Conservation (phyloP, 1,140 invertebrate genomes). For the Caerostris darwini region DNA sequence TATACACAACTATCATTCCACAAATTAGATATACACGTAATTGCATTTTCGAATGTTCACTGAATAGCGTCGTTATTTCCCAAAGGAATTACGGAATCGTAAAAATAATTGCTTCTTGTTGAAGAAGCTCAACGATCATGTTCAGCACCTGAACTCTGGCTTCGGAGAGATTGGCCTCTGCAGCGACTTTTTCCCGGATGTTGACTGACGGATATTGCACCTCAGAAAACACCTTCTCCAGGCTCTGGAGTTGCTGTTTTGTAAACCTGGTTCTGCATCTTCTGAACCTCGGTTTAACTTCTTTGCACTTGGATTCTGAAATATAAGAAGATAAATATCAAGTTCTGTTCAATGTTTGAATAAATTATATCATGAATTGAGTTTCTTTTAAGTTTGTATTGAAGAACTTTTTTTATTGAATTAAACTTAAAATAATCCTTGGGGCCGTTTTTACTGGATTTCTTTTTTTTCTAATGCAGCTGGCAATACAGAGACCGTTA, state of each 20-base stretch:
- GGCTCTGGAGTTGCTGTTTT: neutral
- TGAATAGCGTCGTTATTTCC: neutral
- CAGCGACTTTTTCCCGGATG: neutral
- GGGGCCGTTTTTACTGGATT: too few relatives aligned
- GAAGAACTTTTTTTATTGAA: too few relatives aligned
- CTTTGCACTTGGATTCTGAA: neutral
- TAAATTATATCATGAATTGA: neutral
- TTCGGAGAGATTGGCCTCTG: constrained; percentile 3
- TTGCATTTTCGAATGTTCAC: neutral
- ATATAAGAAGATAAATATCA: neutral
- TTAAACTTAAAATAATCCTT: too few relatives aligned
- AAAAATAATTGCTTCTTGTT: neutral
- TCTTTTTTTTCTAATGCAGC: too few relatives aligned
- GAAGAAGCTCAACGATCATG: neutral
- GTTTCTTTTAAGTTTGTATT: too few relatives aligned
- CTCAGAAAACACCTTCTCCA: constrained; percentile 24
- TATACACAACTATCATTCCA: neutral
- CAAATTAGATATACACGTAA: neutral
- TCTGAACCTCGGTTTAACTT: neutral
- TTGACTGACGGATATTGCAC: constrained; percentile 14
- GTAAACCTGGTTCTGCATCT: constrained; percentile 37
- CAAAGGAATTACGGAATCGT: neutral
- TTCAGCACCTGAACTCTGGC: constrained; percentile 29
- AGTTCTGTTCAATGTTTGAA: neutral
- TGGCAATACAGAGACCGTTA: too few relatives aligned